These are phyloP conservation scores for Chironex yamaguchii DNA, from an alignment of 30 jellyfish, hydroid and myxozoan species.

Conservation along the genomic window DNA sequence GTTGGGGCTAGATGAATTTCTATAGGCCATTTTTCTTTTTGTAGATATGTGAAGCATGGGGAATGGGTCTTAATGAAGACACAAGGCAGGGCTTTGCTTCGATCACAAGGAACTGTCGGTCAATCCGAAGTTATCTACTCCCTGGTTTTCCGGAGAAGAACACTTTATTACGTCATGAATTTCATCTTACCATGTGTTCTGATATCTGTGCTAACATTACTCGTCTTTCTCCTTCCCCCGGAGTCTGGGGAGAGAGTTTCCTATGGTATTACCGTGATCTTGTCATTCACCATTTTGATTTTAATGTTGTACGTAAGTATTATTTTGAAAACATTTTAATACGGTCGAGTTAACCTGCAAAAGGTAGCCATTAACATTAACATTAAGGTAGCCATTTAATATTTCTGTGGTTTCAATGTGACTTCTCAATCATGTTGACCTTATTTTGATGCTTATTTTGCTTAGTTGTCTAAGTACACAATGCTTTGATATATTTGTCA, in stretches of 20 bases:
- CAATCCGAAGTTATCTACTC: conserved; percentile 59
- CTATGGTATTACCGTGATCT: conserved; percentile 80
- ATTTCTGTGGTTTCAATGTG: too few relatives aligned
- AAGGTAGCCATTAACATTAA: too few relatives aligned
- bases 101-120: not conserved
- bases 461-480: too few relatives aligned
- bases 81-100: not conserved
- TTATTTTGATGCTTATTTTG: too few relatives aligned
- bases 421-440: too few relatives aligned
- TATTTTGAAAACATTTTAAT: too few relatives aligned
- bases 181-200: conserved; percentile 86
- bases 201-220: conserved; percentile 69
- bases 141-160: conserved; percentile 55
- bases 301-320: conserved; percentile 77
- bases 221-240: conserved; percentile 85
- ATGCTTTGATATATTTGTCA: too few relatives aligned
- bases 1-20: too few relatives aligned
- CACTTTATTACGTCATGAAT: conserved; percentile 78
- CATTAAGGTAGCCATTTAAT: too few relatives aligned
- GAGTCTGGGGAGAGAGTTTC: conserved; percentile 88
- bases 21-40: not conserved
- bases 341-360: too few relatives aligned
- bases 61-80: conserved; percentile 79
- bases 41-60: conserved; percentile 67
- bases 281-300: conserved; percentile 76